Percentiles rank a stretch among this genome's conserved stretches.
phyloP scores from a whole-genome alignment of 2,888 invertebrate genomes.

The Molorchus minor region DNA sequence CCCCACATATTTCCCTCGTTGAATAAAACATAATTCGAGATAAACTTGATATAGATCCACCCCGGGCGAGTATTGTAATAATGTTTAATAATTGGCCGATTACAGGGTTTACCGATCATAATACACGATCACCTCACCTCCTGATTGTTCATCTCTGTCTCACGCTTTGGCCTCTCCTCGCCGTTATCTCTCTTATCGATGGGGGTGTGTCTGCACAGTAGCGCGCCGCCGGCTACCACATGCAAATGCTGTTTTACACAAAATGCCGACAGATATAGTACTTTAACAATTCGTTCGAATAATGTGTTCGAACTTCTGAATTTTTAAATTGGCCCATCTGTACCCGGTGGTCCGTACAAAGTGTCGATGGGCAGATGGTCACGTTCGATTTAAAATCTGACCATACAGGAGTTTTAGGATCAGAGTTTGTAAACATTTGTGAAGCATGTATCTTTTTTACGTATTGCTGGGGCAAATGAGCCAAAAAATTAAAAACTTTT shows the following conservation, averaged over 20 bases:
- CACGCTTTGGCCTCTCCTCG: slow-evolving; percentile 35
- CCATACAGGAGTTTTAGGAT: too few relatives aligned
- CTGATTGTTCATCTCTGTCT: slow-evolving; percentile 46
- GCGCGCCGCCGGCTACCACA: slow-evolving; percentile 52
- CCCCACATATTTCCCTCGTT: slow-evolving; percentile 2
- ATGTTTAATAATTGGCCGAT: slow-evolving; percentile 57
- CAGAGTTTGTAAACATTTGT: too few relatives aligned
- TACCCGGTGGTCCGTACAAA: neutral
- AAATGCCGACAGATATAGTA: slow-evolving; percentile 43
- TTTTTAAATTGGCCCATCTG: slow-evolving; percentile 10
- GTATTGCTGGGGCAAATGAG: too few relatives aligned
- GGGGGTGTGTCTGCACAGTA: slow-evolving; percentile 58
- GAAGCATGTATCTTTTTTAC: too few relatives aligned
- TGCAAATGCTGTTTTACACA: slow-evolving; percentile 56
- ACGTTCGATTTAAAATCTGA: too few relatives aligned
- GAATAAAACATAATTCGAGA: slow-evolving; percentile 26
- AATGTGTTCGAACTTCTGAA: slow-evolving; percentile 12
- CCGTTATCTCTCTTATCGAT: slow-evolving; percentile 44
- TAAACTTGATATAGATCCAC: slow-evolving; percentile 34
- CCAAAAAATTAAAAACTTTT: too few relatives aligned
- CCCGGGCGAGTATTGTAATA: slow-evolving; percentile 49
- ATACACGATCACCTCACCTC: slow-evolving; percentile 52
- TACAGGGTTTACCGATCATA: slow-evolving; percentile 56
- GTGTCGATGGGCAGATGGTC: too few relatives aligned
- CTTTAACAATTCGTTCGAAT: slow-evolving; percentile 29